Evolutionary conservation across 2,113 vertebrate genomes (phyloP), one percentile per base, ranked within the genome.

Genomic region (Apodemus speciosus): DNA sequence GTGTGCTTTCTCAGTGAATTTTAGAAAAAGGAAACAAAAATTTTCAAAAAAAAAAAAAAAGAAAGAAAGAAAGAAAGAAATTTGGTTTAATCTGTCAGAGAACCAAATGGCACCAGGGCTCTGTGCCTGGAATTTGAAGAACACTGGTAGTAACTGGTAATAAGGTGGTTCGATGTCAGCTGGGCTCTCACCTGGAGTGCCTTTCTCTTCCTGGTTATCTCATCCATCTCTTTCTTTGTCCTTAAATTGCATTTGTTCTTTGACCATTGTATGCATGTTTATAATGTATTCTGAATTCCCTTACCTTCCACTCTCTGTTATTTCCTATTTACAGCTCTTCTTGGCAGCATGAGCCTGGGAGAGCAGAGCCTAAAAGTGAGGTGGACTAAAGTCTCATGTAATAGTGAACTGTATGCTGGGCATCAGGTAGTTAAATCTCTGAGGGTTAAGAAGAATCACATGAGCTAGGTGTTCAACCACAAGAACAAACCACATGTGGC

Each of bases 11-110:
- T 90, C 16, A 21, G 2, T 81, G 53, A 88, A 68, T 73, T 66
- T 88, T 90, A 77, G 38, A 88, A 88, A 60, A 38, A 93, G 16
- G 53, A 40, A 56, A 87, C 89, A 64, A 51, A 27, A 85, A 88
- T 23, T 6, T 23, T 6, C 25, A 88, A 88, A 62, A 8, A 35
- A 13, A 35, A 85, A 49, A 2, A 51, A 23, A 7, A 6, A 68
- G 46, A 18, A 5, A 62, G n/a, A n/a, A n/a, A n/a, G n/a, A n/a
- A n/a, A n/a, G n/a, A n/a, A n/a, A n/a, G n/a, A 75, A 21, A 25
- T 23, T 85, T 69, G 35, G 43, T 84, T 62, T 60, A 3, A 53
- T 58, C 49, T 68, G 9, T 58, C 13, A 75, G 56, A 73, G 51
- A 38, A 23, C 10, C 0, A 27, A 13, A 16, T 9, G 43, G 32